Evolutionary conservation across 37 sponge, comb jelly and placozoan genomes (phyloP), one percentile per base, ranked within the genome.

Genomic region (Lycopodina hypogea): DNA sequence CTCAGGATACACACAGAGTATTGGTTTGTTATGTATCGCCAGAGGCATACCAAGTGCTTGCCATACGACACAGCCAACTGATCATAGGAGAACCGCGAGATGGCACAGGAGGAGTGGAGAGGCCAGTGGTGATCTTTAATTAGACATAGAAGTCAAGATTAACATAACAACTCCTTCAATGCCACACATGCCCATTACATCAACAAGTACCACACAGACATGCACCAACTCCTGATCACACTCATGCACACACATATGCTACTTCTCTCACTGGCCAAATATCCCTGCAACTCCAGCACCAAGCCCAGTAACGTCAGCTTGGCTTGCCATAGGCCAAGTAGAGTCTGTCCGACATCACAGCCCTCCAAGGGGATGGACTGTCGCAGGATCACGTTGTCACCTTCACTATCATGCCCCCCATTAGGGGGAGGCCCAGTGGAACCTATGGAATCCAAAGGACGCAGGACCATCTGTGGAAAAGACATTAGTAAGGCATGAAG

Each of bases 201-300:
- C n/a, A n/a, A n/a, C n/a, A n/a, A n/a, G n/a, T n/a, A n/a, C n/a
- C n/a, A n/a, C n/a, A n/a, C n/a, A n/a, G n/a, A n/a, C n/a, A n/a
- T n/a, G n/a, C n/a, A n/a, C n/a, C n/a, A n/a, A n/a, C n/a, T n/a
- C n/a, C n/a, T n/a, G n/a, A n/a, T n/a, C n/a, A n/a, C n/a, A n/a
- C n/a, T n/a, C n/a, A n/a, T n/a, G n/a, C n/a, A n/a, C n/a, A n/a
- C n/a, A n/a, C n/a, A n/a, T n/a, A n/a, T n/a, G n/a, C n/a, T n/a
- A n/a, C 48, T 9, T 45, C 48, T 2, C 72, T 41, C 29, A 76
- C 75, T 69, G 32, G 64, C 57, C 33, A 83, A 23, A 34, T 85
- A 86, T 57, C 59, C 62, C 21, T 63, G 75, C 40, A 86, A 60
- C 59, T 86, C 86, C 26, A 78, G 74, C 21, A 80, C 52, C 12